Base-by-base conservation (phyloP, 2,888 invertebrate genomes). In the Hedya salicella region DNA sequence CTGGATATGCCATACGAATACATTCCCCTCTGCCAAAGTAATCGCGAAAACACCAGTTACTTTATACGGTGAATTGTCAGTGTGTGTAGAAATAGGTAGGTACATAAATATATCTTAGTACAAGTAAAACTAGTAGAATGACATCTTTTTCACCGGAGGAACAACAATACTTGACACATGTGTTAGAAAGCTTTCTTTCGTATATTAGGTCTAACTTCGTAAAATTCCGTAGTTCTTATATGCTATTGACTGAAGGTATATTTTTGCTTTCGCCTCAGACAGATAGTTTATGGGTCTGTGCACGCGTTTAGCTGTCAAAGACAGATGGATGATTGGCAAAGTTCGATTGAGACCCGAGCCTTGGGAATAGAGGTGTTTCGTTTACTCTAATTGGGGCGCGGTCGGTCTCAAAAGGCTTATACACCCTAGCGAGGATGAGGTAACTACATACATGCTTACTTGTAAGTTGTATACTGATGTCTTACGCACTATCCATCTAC, bases 371-470 rank as follows among this genome's bases (percentile, higher is more conserved):
- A 56, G 56, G 56, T 44, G 56, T 56, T 30, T 30, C 56, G 16
- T 30, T 25, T 30, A 30, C 54, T 21, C 42, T 56, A 56, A 56
- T 56, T 56, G 56, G 56, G 44, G n/a, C n/a, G n/a, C n/a, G n/a
- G 49, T 49, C 49, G 49, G 25, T 40, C 19, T n/a, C 25, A 42
- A 30, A 25, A 16, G 5, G 30, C 30, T 25, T 49, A n/a, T n/a
- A 30, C 49, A 14, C 14, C 21, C 8, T 30, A 49, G 49, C 21
- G 25, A 49, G n/a, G 25, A n/a, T 46, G 13, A 46, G 19, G 19
- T 17, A 46, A 8, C n/a, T 6, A 25, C 25, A 25, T 36, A 36
- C 36, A 36, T 8, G 4, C 25, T 25, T 25, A 25, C 25, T 25
- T n/a, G n/a, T n/a, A n/a, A n/a, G n/a, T n/a, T n/a, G n/a, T n/a